Percentiles rank a stretch among this genome's conserved stretches.
Evolutionary conservation across 2,888 invertebrate genomes (phyloP).

Genomic region (Tinea trinotella): DNA sequence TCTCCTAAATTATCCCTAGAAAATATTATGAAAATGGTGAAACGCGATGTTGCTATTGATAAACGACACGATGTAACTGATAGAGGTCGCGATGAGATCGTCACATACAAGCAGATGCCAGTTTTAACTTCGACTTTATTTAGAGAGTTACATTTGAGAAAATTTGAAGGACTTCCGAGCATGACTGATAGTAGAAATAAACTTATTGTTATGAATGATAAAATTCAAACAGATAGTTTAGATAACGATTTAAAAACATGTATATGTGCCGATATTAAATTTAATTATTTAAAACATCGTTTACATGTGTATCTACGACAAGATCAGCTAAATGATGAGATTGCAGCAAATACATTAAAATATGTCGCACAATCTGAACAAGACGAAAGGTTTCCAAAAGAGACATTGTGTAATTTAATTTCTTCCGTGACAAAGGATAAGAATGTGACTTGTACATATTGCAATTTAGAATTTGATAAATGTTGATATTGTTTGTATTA

Average conservation of each 20-base stretch:
- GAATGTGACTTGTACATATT: not conserved
- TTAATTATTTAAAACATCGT: not conserved
- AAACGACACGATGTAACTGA: slow-evolving; percentile 23
- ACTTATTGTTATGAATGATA: not conserved
- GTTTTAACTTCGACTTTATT: slow-evolving; percentile 41
- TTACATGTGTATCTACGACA: not conserved
- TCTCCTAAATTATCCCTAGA: slow-evolving; percentile 38
- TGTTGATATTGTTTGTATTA: too few relatives aligned
- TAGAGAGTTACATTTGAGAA: slow-evolving; percentile 38
- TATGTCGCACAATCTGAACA: too few relatives aligned
- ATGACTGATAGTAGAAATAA: not conserved
- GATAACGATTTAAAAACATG: not conserved
- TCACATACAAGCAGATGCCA: slow-evolving; percentile 43
- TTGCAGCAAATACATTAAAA: not conserved
- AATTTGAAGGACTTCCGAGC: not conserved
- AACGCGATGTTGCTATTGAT: slow-evolving; percentile 45
- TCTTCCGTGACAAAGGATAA: not conserved
- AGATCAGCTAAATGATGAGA: not conserved
- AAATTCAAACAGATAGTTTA: not conserved
- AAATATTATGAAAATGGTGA: slow-evolving; percentile 46
- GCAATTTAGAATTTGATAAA: not conserved
- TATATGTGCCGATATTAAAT: not conserved
- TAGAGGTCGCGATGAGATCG: slow-evolving; percentile 31
- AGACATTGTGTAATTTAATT: not conserved
- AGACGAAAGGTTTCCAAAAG: not conserved